phyloP scores from a whole-genome alignment of 2,888 invertebrate species.

The Pyrgus malvae region DNA sequence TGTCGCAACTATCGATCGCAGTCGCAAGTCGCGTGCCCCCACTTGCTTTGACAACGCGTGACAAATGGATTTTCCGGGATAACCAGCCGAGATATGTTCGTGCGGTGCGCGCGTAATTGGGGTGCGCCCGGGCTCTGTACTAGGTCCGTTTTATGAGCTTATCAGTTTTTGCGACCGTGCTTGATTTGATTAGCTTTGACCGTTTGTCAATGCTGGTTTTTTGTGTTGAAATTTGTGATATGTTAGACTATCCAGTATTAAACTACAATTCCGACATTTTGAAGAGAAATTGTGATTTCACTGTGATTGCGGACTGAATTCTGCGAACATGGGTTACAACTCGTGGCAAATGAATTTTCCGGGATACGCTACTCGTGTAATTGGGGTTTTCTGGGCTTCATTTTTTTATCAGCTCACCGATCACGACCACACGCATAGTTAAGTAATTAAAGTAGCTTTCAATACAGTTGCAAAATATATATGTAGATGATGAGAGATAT shows the following conservation, averaged over 20 bases:
- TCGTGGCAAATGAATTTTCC: slow-evolving; percentile 57
- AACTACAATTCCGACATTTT: no score
- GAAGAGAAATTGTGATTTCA: no score
- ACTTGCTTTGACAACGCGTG: slow-evolving; percentile 59
- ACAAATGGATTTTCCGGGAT: slow-evolving; percentile 53
- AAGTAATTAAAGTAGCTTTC: background rate
- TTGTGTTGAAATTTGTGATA: no score
- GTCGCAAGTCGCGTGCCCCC: slow-evolving; percentile 39
- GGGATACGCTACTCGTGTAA: slow-evolving; percentile 35
- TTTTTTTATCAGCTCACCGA: slow-evolving; percentile 6
- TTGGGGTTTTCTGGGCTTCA: slow-evolving; percentile 15
- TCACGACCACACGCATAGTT: background rate
- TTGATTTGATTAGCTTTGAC: background rate
- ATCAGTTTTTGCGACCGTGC: background rate
- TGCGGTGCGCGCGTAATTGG: slow-evolving; percentile 24
- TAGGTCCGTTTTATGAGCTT: slow-evolving; percentile 10
- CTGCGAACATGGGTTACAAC: no score
- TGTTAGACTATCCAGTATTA: no score
- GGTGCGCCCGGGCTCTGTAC: slow-evolving; percentile 11
- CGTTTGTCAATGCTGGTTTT: no score
- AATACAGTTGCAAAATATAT: no score
- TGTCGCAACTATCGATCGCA: slow-evolving; percentile 32
- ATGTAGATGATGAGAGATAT: no score
- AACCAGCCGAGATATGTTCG: slow-evolving; percentile 31
- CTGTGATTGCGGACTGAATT: no score